phyloP scores from a whole-genome alignment of 2,113 vertebrate species.

The Cariama cristata region DNA sequence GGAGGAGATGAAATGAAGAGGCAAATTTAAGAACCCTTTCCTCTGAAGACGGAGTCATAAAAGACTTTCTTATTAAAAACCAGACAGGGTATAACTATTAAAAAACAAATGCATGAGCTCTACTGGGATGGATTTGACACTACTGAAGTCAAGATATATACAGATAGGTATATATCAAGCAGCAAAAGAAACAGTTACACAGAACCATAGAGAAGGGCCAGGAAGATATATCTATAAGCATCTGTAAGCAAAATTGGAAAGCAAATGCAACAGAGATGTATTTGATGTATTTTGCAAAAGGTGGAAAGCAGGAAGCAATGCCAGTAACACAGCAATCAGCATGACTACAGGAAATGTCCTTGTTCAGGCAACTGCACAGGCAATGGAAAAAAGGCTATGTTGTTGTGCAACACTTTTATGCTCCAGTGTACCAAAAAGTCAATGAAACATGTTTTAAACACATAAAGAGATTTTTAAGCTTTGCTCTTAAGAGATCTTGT shows the following conservation, averaged over 20 bases:
- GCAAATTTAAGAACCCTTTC: constrained; percentile 8
- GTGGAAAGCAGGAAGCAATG: neutral
- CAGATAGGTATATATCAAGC: neutral
- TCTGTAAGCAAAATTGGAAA: neutral
- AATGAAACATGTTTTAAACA: neutral
- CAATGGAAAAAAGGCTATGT: neutral
- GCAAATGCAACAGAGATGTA: neutral
- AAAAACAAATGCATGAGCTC: neutral
- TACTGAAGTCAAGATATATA: neutral
- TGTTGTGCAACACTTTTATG: neutral
- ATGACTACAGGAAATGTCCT: rapidly evolving
- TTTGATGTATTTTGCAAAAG: neutral
- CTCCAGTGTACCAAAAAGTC: neutral
- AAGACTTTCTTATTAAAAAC: constrained; percentile 45
- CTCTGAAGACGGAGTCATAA: neutral
- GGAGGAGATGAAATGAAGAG: neutral
- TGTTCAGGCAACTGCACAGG: neutral
- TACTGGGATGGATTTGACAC: neutral
- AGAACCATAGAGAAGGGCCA: neutral
- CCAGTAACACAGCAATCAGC: neutral
- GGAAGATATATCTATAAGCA: neutral
- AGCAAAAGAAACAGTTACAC: neutral
- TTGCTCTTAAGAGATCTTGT: neutral
- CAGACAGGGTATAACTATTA: constrained; percentile 12
- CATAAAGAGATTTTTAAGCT: neutral